Evolutionary conservation across 2,888 invertebrate species (phyloP).

Genomic region (Anthoptus insignis): DNA sequence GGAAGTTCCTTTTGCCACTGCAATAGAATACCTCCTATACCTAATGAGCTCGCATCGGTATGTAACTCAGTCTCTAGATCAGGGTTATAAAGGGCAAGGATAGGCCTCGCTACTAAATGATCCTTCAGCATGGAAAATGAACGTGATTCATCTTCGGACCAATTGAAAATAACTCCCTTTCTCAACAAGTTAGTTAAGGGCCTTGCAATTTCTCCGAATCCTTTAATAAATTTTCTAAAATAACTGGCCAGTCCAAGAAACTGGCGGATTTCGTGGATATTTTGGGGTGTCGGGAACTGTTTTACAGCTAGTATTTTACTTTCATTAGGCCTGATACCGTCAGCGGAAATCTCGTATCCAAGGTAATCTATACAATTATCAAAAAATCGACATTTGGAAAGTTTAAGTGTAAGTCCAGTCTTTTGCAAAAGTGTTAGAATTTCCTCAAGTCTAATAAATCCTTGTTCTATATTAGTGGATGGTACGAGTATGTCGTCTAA

Average conservation of each 20-base stretch:
- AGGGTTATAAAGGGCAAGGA: constrained; percentile 56
- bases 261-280: background rate
- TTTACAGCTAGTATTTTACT: background rate
- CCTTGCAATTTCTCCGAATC: background rate
- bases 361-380: background rate
- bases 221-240: background rate
- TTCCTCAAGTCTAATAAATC: background rate
- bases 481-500: background rate
- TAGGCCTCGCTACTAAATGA: constrained; percentile 35
- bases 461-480: background rate
- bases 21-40: constrained; percentile 57
- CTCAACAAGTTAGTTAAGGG: background rate
- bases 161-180: constrained; percentile 40
- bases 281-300: background rate
- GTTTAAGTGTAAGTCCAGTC: background rate
- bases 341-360: background rate
- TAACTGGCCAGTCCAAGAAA: background rate
- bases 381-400: background rate
- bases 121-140: constrained; percentile 25
- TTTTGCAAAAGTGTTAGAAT: background rate
- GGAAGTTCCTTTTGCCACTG: constrained; percentile 42
- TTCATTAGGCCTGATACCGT: background rate
- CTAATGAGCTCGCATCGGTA: constrained; percentile 55
- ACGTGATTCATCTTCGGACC: constrained; percentile 27
- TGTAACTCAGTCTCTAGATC: constrained; percentile 54